Evolutionary conservation across 2,113 vertebrate species (phyloP), one percentile per base, ranked within the genome.

Genomic region (Clinocottus analis): DNA sequence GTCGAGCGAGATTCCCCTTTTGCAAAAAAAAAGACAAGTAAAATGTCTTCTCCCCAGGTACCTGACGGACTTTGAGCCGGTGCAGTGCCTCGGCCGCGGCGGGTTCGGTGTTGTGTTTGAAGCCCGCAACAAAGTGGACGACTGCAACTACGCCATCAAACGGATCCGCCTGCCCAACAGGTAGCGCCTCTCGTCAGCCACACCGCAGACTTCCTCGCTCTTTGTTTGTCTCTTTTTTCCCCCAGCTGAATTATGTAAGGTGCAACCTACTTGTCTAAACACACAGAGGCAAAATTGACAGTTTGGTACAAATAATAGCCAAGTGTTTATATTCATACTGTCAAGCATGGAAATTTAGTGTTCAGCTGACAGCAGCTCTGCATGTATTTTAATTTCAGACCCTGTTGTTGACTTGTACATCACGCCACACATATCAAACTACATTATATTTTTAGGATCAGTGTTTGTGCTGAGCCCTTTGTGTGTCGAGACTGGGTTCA

Each of bases 61-160:
- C 11, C 94, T 99, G 87, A 98, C 97, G 47, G 98, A 99, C 93
- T 99, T 99, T 89, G 97, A 99, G 84, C 97, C 97, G 2, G 95
- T 99, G 87, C 98, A 99, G 88, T 99, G 98, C 89, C 93, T 99
- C 47, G 98, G 98, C 19, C 96, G 96, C 4, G 98, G 98, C 16
- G 98, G 98, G 12, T 99, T 99, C 79, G 98, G 98, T 11, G 98
- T 99, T 0, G 98, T 99, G 75, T 99, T 99, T 93, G 97, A 99
- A 93, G 98, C 98, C 62, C 96, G 93, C 84, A 99, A 99, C 94
- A 97, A 99, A 95, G 98, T 99, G 69, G 98, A 99, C 17, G 98
- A 99, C 91, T 99, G 98, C 92, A 96, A 99, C 90, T 99, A 99
- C 23, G 98, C 98, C 68, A 99, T 99, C 94, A 99, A 99, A 93